A percentile compares a stretch with the other conserved stretches of the same genome.
phyloP scores from a whole-genome alignment of 2,797 vertebrate genomes.

The Sebastes diaconus region DNA sequence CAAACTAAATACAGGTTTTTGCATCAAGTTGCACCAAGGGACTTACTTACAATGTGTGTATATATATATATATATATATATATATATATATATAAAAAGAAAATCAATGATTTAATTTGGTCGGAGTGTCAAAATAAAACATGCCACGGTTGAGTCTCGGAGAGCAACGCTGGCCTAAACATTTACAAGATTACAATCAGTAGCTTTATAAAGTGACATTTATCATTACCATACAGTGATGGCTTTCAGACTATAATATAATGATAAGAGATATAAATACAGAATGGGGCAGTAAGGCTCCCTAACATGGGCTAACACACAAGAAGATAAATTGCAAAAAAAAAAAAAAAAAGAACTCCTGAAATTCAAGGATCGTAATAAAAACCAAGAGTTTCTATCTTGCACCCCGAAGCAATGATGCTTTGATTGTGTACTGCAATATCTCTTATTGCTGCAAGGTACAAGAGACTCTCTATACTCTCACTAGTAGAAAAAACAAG shows the following conservation, averaged over 20 bases:
- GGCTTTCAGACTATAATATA: constrained; percentile 51
- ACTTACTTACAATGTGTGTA: background rate
- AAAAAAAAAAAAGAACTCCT: constrained; percentile 21
- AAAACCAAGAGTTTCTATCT: constrained; percentile 50
- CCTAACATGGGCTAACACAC: constrained; percentile 39
- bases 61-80: background rate
- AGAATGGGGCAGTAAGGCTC: constrained; percentile 22
- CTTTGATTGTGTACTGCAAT: constrained; percentile 73
- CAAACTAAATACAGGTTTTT: constrained; percentile 12
- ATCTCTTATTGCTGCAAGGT: constrained; percentile 59
- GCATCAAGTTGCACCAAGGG: constrained; percentile 17
- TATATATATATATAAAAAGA: constrained; percentile 8
- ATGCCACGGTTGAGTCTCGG: constrained; percentile 43
- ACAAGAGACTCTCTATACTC: constrained; percentile 45
- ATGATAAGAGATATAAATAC: constrained; percentile 58
- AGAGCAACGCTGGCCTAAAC: constrained; percentile 51
- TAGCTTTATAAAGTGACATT: constrained; percentile 82
- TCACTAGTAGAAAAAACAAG: constrained; percentile 47
- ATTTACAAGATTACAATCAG: constrained; percentile 78
- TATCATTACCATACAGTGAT: constrained; percentile 58
- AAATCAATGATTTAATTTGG: constrained; percentile 63
- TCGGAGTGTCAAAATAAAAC: constrained; percentile 58
- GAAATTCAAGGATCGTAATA: constrained; percentile 50
- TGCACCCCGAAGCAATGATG: constrained; percentile 48
- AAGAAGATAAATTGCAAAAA: constrained; percentile 36